Percentiles rank a stretch among this genome's conserved stretches.
phyloP scores from a whole-genome alignment of 2,797 vertebrate species.

The Mormyrus proboscirostris region DNA sequence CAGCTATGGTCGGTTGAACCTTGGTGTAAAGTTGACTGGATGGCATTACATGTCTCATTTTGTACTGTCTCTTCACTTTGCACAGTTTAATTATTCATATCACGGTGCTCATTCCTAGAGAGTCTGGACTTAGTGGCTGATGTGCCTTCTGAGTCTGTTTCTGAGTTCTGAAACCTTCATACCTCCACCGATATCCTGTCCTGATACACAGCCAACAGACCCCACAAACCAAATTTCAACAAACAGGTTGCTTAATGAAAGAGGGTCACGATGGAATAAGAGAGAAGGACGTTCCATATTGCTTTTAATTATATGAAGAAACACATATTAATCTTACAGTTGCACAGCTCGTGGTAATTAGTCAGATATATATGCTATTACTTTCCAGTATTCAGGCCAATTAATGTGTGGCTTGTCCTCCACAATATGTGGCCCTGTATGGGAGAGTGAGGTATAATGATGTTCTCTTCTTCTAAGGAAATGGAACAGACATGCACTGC shows the following conservation, averaged over 20 bases:
- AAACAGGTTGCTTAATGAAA: not conserved
- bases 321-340: not conserved
- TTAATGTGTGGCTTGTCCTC: slow-evolving; percentile 8
- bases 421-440: slow-evolving; percentile 3
- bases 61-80: not conserved
- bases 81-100: not conserved
- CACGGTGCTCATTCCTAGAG: not conserved
- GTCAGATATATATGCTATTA: slow-evolving; percentile 19
- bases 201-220: not conserved
- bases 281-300: not conserved
- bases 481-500: not conserved
- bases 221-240: not conserved
- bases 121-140: not conserved
- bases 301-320: slow-evolving; percentile 1
- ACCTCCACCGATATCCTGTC: not conserved
- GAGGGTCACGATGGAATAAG: not conserved
- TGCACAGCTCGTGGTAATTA: slow-evolving; percentile 5
- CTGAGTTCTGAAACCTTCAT: not conserved
- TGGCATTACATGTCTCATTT: not conserved
- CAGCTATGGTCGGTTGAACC: not conserved
- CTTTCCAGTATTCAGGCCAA: slow-evolving; percentile 13
- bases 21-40: not conserved
- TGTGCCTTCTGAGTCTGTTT: not conserved
- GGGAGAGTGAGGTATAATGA: slow-evolving; percentile 14
- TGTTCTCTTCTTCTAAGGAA: slow-evolving; percentile 2